phyloP scores from a whole-genome alignment of 1,140 invertebrate genomes.

The Aphaenogaster floridana region DNA sequence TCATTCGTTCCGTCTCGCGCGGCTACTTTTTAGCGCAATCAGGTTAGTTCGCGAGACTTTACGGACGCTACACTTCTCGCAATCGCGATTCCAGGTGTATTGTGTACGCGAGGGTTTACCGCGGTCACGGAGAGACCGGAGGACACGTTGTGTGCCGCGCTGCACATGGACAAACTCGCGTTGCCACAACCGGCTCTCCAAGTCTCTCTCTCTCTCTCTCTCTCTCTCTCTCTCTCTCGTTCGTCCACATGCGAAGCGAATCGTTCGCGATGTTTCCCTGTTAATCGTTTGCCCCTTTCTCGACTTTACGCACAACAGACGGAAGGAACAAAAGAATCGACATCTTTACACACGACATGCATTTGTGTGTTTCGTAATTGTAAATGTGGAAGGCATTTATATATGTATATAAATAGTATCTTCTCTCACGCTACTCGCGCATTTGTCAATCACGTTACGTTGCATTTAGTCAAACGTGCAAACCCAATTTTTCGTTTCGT shows the following conservation, averaged over 20 bases:
- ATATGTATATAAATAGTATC: not conserved
- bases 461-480: no score
- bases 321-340: not conserved
- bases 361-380: not conserved
- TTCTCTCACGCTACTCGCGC: not conserved
- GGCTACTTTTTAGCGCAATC: not conserved
- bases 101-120: no score
- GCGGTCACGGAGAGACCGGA: no score
- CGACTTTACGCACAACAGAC: not conserved
- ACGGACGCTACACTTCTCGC: not conserved
- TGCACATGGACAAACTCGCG: no score
- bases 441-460: not conserved
- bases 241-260: not conserved
- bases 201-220: no score
- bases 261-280: not conserved
- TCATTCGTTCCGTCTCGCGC: not conserved
- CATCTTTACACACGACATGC: not conserved
- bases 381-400: not conserved
- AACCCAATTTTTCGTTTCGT: not conserved
- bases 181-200: not conserved
- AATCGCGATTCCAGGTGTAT: not conserved
- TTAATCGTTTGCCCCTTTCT: not conserved
- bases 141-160: no score
- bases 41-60: conserved; percentile 39
- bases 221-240: no score